These are phyloP conservation scores for Oenanthe oenanthe DNA, from an alignment of 2,113 vertebrate species.

Conservation along the genomic window DNA sequence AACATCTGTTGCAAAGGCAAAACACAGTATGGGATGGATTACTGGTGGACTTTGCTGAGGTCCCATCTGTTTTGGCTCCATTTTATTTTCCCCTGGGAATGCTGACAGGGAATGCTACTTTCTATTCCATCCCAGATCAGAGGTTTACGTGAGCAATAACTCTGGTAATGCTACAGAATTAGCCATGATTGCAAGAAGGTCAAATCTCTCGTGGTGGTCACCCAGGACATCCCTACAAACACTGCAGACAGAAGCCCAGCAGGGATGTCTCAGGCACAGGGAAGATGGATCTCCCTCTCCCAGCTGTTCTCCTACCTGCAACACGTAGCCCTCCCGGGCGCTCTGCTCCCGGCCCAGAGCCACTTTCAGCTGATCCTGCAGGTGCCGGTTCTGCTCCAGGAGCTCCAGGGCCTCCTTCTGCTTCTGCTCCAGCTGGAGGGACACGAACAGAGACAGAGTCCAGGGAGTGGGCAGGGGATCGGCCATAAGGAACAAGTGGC, in stretches of 20 bases:
- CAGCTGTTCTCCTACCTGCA: slow-evolving; percentile 86
- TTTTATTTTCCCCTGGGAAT: neutral
- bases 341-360: slow-evolving; percentile 89
- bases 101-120: neutral
- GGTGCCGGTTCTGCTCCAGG: slow-evolving; percentile 88
- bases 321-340: slow-evolving; percentile 92
- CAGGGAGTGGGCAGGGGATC: neutral
- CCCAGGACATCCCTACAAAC: neutral
- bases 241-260: neutral
- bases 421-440: slow-evolving; percentile 88
- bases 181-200: neutral
- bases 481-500: neutral
- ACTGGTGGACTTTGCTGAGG: neutral
- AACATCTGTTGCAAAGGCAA: neutral
- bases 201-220: neutral
- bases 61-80: neutral
- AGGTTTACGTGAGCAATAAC: neutral
- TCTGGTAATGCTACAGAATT: neutral
- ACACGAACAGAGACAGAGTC: neutral
- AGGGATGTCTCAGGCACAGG: neutral
- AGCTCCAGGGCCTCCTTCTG: slow-evolving; percentile 91
- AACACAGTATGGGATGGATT: neutral
- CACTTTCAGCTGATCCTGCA: slow-evolving; percentile 92
- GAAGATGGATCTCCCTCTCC: neutral
- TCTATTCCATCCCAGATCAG: neutral